Conservation (phyloP, 2,888 invertebrate genomes). For the Drosophila gaucha region DNA sequence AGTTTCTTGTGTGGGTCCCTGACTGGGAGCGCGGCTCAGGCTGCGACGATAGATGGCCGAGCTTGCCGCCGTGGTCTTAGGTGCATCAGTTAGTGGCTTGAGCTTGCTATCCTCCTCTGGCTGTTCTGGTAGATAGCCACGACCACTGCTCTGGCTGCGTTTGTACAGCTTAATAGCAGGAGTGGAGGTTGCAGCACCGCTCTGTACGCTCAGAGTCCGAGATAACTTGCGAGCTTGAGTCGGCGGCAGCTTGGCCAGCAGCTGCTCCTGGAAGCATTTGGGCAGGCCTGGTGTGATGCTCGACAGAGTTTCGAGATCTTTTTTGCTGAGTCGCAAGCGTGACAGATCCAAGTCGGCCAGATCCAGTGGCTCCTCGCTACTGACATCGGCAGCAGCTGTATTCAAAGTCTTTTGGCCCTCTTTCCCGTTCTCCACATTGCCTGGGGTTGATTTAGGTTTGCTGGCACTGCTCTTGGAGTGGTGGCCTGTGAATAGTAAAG, state of each 20-base stretch:
- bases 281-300: constrained; percentile 90
- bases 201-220: constrained; percentile 86
- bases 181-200: constrained; percentile 51
- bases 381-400: background rate
- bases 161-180: constrained; percentile 76
- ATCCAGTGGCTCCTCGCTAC: constrained; percentile 84
- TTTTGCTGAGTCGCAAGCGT: constrained; percentile 89
- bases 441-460: constrained; percentile 38
- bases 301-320: constrained; percentile 89
- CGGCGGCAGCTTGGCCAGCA: constrained; percentile 89
- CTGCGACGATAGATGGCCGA: constrained; percentile 61
- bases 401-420: background rate
- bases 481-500: constrained; percentile 53
- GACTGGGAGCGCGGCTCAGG: constrained; percentile 64
- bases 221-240: constrained; percentile 89
- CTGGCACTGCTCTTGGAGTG: constrained; percentile 38
- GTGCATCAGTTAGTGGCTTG: constrained; percentile 53
- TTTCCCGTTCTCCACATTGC: constrained; percentile 34
- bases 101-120: constrained; percentile 30
- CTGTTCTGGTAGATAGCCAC: constrained; percentile 70
- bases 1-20: constrained; percentile 31
- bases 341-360: constrained; percentile 89
- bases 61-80: constrained; percentile 64
- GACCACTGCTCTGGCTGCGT: constrained; percentile 85
- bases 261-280: constrained; percentile 89